Evolutionary conservation across 2,797 vertebrate genomes (phyloP).

Genomic region (Channallabes apus): DNA sequence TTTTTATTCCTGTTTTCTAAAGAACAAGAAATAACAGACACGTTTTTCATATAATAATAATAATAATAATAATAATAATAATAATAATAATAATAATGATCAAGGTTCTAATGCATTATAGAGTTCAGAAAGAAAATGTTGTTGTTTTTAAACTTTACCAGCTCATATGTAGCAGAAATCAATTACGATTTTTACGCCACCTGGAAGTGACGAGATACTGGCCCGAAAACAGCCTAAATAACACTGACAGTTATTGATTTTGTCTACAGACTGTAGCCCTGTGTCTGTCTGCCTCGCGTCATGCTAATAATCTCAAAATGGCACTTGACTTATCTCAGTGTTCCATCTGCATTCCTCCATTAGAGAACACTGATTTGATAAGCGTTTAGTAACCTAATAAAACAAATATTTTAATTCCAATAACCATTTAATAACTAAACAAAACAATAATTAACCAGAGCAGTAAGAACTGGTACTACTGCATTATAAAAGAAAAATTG

Average conservation of each 20-base stretch:
- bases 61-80: no score
- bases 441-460: neutral
- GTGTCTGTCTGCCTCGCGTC: conserved; percentile 8
- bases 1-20: neutral
- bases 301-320: neutral
- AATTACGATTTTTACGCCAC: neutral
- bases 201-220: neutral
- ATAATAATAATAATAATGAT: no score
- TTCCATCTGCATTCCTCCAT: neutral
- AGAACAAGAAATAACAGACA: no score
- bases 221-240: neutral
- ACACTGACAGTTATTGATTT: conserved; percentile 26
- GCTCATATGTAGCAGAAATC: neutral
- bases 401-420: neutral
- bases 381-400: neutral
- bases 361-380: neutral
- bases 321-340: neutral
- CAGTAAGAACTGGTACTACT: neutral
- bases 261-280: neutral
- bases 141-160: neutral
- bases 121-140: no score
- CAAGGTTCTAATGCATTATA: neutral
- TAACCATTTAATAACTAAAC: neutral
- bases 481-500: neutral
- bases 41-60: no score